Evolutionary conservation across 2,797 vertebrate species (phyloP), one percentile per base, ranked within the genome.

Genomic region (Benthosema pterotum): DNA sequence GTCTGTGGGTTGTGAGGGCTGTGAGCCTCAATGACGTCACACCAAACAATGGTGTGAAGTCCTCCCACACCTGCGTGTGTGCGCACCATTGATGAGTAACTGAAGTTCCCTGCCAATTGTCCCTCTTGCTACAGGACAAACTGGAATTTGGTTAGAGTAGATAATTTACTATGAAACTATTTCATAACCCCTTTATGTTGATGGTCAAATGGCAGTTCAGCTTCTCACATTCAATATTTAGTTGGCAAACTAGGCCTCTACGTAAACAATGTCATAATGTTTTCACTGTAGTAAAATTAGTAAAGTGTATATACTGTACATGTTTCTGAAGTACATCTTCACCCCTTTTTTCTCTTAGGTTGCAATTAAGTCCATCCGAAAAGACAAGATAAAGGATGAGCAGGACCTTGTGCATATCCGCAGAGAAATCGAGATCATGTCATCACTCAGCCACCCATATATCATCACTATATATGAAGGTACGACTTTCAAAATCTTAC

Each of bases 351-450:
- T 67, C 47, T 64, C 43, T 13, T 0, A 99, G 98, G 97, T 99
- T 75, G 98, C 97, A 38, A 96, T 99, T 74, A 99, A 99, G 83
- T 98, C 95, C 0, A 98, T 99, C 85, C 91, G 94, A 63, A 99
- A 99, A 67, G 96, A 98, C 63, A 97, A 93, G 84, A 96, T 99
- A 77, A 96, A 94, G 78, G 95, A 97, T 66, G 97, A 99, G 73
- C 95, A 96, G 85, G 98, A 99, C 77, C 91, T 99, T 17, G 83
- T 94, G 28, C 96, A 98, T 52, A 99, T 99, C 67, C 94, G 97
- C 14, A 89, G 98, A 68, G 98, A 99, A 86, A 99, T 98, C 0
- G 98, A 99, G 89, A 97, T 99, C 89, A 98, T 99, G 97, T 97
- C 96, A 0, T 96, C 97, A 0, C 94, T 99, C 69, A 95, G 93